Evolutionary conservation across 2,113 vertebrate species (phyloP), one percentile per base, ranked within the genome.

Genomic region (Piaya cayana): DNA sequence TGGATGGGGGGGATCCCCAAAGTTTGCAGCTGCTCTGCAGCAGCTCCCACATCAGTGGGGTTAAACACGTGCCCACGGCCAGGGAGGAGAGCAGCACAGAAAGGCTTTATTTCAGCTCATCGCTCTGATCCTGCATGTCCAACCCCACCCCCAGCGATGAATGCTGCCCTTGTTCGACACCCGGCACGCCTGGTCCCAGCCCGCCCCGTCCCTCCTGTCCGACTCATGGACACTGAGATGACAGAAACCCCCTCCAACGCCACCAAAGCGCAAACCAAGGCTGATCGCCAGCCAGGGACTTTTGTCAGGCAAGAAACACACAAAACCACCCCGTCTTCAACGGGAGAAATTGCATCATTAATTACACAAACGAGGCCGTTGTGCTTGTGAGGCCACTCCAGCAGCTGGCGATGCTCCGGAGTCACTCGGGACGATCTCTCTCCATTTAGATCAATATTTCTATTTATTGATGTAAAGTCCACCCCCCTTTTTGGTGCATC

Each of bases 401-500:
- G 5, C 64, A 59, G 77, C 67, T 7, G 0, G 79, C 0, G 4
- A 52, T 8, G 34, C 75, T 53, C 47, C 1, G 1, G 81, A 45
- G 85, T 82, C 3, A 20, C 65, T 43, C 1, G 1, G 70, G 86
- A 37, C 27, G 10, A 3, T 18, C 78, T 59, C 21, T 17, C 13
- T 10, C 80, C 50, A 1, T 5, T 15, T 0, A 16, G 68, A 58
- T 64, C 71, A 65, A 6, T 58, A 53, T 92, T 88, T 55, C 58
- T 42, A 9, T 70, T 91, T 65, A 18, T 12, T n/a, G 45, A 22
- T 23, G 42, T 21, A 4, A 76, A 56, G 56, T 32, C 13, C 25
- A 5, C 23, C 22, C 17, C 34, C 3, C 26, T 30, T 15, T 19
- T 14, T 11, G 12, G 6, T 0, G 1, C 1, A 1, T 37, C 25